These are phyloP conservation scores for Rhynchomys soricoides DNA, from an alignment of 2,113 vertebrate genomes.

Conservation along the genomic window DNA sequence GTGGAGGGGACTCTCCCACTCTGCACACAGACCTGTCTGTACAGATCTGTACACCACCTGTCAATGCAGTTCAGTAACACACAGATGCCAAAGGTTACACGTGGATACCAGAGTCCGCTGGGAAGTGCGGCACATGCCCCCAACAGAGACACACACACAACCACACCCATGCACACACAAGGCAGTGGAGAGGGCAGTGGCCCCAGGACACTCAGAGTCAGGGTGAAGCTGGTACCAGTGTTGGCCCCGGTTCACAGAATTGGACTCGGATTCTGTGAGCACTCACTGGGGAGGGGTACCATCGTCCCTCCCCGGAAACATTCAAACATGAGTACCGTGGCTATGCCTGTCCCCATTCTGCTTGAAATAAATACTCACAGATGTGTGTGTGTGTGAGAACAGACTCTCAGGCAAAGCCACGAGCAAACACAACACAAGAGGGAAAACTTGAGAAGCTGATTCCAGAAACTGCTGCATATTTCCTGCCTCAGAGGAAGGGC, in stretches of 20 bases:
- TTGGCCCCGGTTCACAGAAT: background rate
- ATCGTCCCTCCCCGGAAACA: constrained; percentile 44
- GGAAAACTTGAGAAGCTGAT: constrained; percentile 22
- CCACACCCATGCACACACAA: constrained; percentile 37
- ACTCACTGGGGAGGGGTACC: constrained; percentile 2
- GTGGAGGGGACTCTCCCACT: constrained; percentile 46
- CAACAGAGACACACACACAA: constrained; percentile 35
- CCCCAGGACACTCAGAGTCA: accelerated
- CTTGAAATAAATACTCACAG: constrained; percentile 62
- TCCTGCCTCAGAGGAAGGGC: constrained; percentile 1
- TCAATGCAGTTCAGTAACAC: constrained; percentile 66
- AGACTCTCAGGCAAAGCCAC: constrained; percentile 42
- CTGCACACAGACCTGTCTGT: constrained; percentile 79
- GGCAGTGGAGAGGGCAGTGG: constrained; percentile 31
- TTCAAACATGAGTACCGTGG: constrained; percentile 51
- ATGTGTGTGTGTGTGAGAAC: background rate
- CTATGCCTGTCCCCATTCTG: background rate
- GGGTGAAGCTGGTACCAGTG: background rate
- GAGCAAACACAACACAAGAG: constrained; percentile 47
- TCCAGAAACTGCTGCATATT: constrained; percentile 43
- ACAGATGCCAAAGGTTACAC: constrained; percentile 77
- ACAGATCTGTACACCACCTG: constrained; percentile 74
- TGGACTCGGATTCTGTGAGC: background rate
- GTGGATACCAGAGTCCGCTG: constrained; percentile 53
- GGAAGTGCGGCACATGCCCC: constrained; percentile 76